Conservation (phyloP, 2,113 vertebrate species). For the Pachyramphus minor region DNA sequence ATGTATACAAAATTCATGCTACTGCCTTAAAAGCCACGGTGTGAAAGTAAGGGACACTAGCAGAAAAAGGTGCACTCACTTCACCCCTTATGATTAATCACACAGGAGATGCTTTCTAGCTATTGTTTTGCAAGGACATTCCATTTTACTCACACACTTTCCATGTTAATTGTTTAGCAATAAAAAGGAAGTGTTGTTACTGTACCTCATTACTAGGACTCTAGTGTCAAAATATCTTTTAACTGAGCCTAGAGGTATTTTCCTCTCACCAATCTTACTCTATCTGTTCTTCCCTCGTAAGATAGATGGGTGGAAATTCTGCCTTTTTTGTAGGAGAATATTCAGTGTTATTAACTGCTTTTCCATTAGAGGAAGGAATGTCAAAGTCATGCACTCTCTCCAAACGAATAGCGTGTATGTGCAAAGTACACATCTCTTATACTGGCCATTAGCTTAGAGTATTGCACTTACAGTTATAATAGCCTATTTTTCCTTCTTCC, state of each 20-base stretch:
- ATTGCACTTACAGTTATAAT: constrained; percentile 41
- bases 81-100: neutral
- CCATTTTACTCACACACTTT: constrained; percentile 20
- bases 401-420: neutral
- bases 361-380: constrained; percentile 12
- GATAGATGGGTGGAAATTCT: neutral
- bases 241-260: constrained; percentile 35
- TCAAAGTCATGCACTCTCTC: neutral
- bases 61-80: neutral
- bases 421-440: constrained; percentile 35
- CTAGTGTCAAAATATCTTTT: constrained; percentile 31
- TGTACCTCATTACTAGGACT: constrained; percentile 28
- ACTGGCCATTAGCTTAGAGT: constrained; percentile 47
- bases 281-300: neutral
- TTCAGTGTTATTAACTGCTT: constrained; percentile 1
- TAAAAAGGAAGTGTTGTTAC: constrained; percentile 57
- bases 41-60: neutral
- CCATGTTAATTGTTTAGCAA: constrained; percentile 55
- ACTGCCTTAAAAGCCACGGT: neutral
- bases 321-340: neutral
- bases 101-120: neutral
- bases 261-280: neutral
- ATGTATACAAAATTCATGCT: neutral
- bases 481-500: constrained; percentile 48
- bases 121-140: constrained; percentile 31